Base-by-base conservation (phyloP, 1,140 invertebrate species). In the Thalassaphorura encarpata region DNA sequence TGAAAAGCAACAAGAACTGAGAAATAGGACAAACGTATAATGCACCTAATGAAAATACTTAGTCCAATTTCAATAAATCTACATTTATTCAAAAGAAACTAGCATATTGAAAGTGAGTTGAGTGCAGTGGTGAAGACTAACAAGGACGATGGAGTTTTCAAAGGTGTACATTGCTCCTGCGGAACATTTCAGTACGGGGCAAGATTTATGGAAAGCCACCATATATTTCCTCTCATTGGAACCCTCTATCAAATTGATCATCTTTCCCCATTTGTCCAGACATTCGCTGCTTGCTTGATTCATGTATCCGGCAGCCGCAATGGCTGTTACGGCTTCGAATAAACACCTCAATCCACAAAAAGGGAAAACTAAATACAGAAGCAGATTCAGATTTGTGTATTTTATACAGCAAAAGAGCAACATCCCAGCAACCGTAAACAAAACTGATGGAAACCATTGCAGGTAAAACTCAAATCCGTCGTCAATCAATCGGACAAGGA, bases 151-250 rank as follows among this genome's bases (percentile, higher is more conserved):
- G 11, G 40, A 19, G 18, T 54, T 43, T 29, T 54, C 52, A 19
- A 54, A 46, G 3, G 40, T 45, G 41, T 54, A 54, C 11, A 54
- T 39, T 8, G 40, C 24, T 19, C 52, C 52, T 45, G 52, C 40
- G 18, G 52, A 36, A 41, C 52, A 54, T n/a, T 27, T 43, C 24
- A 54, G 21, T 19, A 31, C 16, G 3, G 16, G 2, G 21, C 51
- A 42, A 8, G 51, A 15, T 39, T n/a, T 40, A 15, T 42, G 51
- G n/a, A 36, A 36, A 11, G 11, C n/a, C 33, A 11, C n/a, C 33
- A 36, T 11, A n/a, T 36, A 36, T 36, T 36, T n/a, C 33, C 11
- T 36, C 11, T 11, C 33, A 36, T 36, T 36, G 33, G 33, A n/a
- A 36, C 33, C 11, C 11, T 11, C 11, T n/a, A 36, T n/a, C 33